phyloP scores from a whole-genome alignment of 2,113 vertebrate species.

The Caretta caretta region DNA sequence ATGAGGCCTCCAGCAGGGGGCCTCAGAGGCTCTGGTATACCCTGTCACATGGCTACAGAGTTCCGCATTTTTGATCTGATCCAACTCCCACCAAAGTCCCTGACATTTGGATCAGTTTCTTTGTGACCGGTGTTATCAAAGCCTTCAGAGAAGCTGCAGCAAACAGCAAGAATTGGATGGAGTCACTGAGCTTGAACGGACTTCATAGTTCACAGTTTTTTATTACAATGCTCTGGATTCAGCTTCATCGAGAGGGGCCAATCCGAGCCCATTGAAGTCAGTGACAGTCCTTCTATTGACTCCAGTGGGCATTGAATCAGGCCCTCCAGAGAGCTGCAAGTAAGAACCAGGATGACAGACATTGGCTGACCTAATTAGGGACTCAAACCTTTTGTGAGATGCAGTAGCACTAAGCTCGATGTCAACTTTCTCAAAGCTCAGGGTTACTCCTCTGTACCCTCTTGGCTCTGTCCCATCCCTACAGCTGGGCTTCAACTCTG shows the following conservation, averaged over 20 bases:
- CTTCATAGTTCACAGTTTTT: fast-evolving
- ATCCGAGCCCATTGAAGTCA: neutral
- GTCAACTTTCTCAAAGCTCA: neutral
- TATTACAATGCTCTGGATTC: fast-evolving
- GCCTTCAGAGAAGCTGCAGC: neutral
- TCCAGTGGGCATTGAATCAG: neutral
- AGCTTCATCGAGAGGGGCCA: fast-evolving
- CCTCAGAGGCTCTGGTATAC: too few species aligned
- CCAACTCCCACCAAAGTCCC: fast-evolving
- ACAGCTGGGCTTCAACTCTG: fast-evolving
- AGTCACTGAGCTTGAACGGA: neutral
- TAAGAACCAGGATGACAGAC: neutral
- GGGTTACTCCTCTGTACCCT: neutral
- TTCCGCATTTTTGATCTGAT: neutral
- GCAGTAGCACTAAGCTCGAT: neutral
- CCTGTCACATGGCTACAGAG: neutral
- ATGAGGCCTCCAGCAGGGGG: too few species aligned
- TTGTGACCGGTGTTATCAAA: neutral
- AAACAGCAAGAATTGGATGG: neutral
- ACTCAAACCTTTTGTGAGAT: neutral
- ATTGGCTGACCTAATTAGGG: neutral
- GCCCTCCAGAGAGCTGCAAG: neutral
- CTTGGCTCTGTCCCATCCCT: neutral
- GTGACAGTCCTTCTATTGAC: fast-evolving
- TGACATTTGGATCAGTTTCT: neutral